These are phyloP conservation scores for Clarias platycephalus DNA, from an alignment of 2,797 vertebrate genomes.

Conservation along the genomic window DNA sequence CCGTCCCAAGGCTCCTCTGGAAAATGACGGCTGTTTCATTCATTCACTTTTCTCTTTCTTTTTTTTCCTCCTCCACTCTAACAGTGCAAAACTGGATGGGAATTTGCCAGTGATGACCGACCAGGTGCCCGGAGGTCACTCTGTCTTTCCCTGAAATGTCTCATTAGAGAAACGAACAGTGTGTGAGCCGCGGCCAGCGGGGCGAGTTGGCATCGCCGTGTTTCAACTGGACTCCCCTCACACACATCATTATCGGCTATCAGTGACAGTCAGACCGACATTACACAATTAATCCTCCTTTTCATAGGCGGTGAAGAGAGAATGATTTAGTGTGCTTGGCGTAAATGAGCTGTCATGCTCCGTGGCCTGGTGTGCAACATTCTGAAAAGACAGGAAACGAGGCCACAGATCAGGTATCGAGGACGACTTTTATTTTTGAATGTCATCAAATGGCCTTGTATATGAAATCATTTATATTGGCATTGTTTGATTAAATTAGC, in stretches of 20 bases:
- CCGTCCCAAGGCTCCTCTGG: constrained; percentile 61
- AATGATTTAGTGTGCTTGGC: constrained; percentile 52
- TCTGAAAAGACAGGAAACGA: constrained; percentile 17
- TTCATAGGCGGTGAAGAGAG: constrained; percentile 62
- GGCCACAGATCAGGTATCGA: constrained; percentile 7
- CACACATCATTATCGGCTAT: constrained; percentile 79
- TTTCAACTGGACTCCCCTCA: constrained; percentile 70
- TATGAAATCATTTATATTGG: background rate
- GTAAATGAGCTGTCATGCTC: constrained; percentile 57
- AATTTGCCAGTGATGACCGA: constrained; percentile 69
- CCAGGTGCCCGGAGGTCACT: constrained; percentile 65
- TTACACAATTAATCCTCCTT: constrained; percentile 72
- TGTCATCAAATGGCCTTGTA: background rate
- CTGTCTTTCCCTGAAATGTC: constrained; percentile 72
- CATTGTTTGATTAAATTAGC: background rate
- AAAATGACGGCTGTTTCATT: constrained; percentile 65
- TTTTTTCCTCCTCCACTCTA: background rate
- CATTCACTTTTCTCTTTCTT: background rate
- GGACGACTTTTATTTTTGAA: background rate
- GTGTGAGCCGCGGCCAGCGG: constrained; percentile 71
- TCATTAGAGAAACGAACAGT: constrained; percentile 78
- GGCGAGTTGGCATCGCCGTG: constrained; percentile 66
- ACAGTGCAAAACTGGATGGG: constrained; percentile 62
- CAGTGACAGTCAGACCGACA: constrained; percentile 72
- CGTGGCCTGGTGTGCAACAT: constrained; percentile 29